Conservation (phyloP, 23 tunicate species). For the Aplidium turbinatum region DNA sequence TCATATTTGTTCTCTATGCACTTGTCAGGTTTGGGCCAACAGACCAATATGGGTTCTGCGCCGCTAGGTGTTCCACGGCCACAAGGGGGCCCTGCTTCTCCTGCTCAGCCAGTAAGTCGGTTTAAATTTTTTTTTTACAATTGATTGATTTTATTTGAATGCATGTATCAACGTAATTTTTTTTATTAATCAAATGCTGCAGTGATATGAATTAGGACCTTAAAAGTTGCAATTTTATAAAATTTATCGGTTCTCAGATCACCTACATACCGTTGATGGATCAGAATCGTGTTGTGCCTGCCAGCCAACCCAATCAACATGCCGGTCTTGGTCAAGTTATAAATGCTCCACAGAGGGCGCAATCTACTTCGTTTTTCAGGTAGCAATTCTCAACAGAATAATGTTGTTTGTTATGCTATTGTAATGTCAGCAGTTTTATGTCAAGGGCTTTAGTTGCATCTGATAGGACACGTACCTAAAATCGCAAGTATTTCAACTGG, state of each 20-base stretch:
- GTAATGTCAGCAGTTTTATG: too few relatives aligned
- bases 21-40: constrained; percentile 32
- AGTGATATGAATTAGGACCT: too few relatives aligned
- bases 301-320: constrained; percentile 25
- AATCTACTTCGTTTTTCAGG: constrained; percentile 58
- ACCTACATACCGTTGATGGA: constrained; percentile 50
- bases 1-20: neutral
- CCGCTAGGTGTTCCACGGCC: constrained; percentile 40
- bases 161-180: too few relatives aligned
- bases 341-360: constrained; percentile 41
- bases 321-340: constrained; percentile 41
- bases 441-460: too few relatives aligned
- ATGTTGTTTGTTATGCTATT: neutral
- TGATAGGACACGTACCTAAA: too few relatives aligned
- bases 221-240: too few relatives aligned
- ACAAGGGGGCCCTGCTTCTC: constrained; percentile 60
- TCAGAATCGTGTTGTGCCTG: constrained; percentile 37
- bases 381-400: neutral
- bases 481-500: too few relatives aligned
- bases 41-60: constrained; percentile 38
- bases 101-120: constrained; percentile 60
- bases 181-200: too few relatives aligned
- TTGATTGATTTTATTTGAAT: neutral
- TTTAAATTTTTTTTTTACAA: neutral
- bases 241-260: constrained; percentile 4